Base-by-base conservation (phyloP, 2,888 invertebrate genomes). In the Amiota mariae region DNA sequence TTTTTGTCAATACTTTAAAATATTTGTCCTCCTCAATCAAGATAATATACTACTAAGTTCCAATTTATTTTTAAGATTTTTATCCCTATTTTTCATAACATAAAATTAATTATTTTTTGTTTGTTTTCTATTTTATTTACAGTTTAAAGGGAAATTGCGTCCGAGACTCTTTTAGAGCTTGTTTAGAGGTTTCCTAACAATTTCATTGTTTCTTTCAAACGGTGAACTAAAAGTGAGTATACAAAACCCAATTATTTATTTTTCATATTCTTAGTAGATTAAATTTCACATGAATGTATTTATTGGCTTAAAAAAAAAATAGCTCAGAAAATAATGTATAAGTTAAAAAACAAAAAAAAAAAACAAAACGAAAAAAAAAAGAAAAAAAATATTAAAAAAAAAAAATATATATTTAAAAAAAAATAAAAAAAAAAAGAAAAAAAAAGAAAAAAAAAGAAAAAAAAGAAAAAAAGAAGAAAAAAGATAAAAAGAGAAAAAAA, bases 161-260 rank as follows among this genome's bases (percentile, higher is more conserved):
- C 84, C 80, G 81, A 87, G 85, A 87, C 88, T 84, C 87, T 84
- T 88, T 81, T 78, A 86, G 88, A 87, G 81, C 81, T 83, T 83
- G 85, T 86, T 84, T 85, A 84, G 85, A 85, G 87, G 82, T 85
- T 80, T 78, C 82, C 81, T 82, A 81, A 88, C 88, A 87, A 88
- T 88, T 88, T 88, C 87, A 88, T 88, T 87, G 84, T 88, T 87
- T 75, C 82, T 87, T 77, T 87, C 86, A 63, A 87, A 88, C 87
- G 87, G 88, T 81, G 80, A 88, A 85, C 78, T 88, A 85, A 88
- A 88, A 87, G 87, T 88, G 80, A 88, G 87, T 88, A 87, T 79
- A 70, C 46, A 57, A 71, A 47, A 51, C 78, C 78, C 72, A 67
- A 75, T 78, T 49, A 8, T 75, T 47, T 13, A 1, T 12, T 47